A percentile compares a stretch with the other conserved stretches of the same genome.
Evolutionary conservation across 2,797 vertebrate genomes (phyloP).

Genomic region (Aulostomus chinensis): DNA sequence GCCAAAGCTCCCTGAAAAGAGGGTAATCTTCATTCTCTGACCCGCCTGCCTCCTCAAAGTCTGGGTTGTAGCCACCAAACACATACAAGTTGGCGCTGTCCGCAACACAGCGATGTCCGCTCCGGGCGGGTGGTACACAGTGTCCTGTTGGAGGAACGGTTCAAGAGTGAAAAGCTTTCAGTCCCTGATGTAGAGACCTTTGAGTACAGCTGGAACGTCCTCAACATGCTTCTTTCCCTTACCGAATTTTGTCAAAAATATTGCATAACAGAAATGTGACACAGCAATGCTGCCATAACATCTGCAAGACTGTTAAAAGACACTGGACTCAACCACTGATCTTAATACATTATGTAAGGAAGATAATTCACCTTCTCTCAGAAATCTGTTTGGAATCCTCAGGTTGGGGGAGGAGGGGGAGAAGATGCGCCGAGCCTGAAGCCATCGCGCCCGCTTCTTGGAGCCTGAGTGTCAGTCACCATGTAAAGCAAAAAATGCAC

Average conservation of each 20-base stretch:
- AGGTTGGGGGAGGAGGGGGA: constrained; percentile 83
- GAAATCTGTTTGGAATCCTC: constrained; percentile 86
- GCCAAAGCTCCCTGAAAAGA: constrained; percentile 96
- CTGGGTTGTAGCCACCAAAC: constrained; percentile 96
- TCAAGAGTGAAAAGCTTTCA: too few relatives aligned
- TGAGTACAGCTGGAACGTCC: too few relatives aligned
- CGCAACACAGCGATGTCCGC: constrained; percentile 95
- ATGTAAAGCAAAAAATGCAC: not conserved
- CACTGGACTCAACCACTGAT: too few relatives aligned
- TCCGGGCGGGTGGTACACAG: constrained; percentile 89
- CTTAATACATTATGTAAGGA: too few relatives aligned
- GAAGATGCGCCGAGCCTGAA: constrained; percentile 86
- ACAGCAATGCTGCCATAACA: too few relatives aligned
- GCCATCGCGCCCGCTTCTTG: constrained; percentile 84
- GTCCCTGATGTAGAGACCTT: too few relatives aligned
- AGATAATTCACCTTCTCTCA: constrained; percentile 79
- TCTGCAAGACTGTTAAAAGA: too few relatives aligned
- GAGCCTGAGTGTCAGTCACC: constrained; percentile 72
- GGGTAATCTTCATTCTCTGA: constrained; percentile 96
- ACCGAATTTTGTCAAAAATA: too few relatives aligned
- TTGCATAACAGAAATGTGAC: too few relatives aligned
- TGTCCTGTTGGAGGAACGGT: constrained; percentile 81
- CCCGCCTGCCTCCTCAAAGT: constrained; percentile 94
- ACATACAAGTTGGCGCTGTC: constrained; percentile 93
- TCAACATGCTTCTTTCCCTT: too few relatives aligned